Conservation (phyloP, 2,113 vertebrate species). For the Daphoenositta chrysoptera region DNA sequence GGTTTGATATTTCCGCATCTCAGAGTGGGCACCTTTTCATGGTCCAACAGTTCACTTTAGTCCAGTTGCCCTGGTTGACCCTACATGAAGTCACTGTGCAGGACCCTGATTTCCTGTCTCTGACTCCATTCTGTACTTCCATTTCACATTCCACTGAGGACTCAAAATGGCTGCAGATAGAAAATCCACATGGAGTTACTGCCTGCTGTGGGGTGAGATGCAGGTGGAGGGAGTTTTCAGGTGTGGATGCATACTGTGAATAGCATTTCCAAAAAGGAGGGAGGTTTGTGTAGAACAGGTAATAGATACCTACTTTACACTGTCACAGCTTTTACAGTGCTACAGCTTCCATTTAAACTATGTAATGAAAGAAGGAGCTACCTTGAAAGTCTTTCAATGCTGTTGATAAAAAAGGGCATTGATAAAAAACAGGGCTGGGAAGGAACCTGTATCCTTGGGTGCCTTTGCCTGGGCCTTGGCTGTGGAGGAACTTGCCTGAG, state of each 20-base stretch:
- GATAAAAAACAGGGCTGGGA: not conserved
- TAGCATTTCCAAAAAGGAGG: not conserved
- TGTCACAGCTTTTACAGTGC: not conserved
- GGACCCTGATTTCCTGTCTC: not conserved
- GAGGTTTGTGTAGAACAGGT: not conserved
- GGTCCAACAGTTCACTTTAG: not conserved
- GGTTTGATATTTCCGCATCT: not conserved
- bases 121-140: not conserved
- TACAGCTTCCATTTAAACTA: not conserved
- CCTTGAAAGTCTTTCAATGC: not conserved
- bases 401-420: not conserved
- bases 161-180: slow-evolving; percentile 54
- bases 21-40: not conserved
- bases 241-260: not conserved
- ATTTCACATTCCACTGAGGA: slow-evolving; percentile 14
- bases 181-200: not conserved
- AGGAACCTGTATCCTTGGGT: not conserved
- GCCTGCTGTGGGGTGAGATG: not conserved
- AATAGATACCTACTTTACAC: not conserved
- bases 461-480: not conserved
- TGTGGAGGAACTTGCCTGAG: not conserved
- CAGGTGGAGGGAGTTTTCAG: not conserved
- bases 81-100: fast-evolving
- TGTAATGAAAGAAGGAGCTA: not conserved
- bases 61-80: not conserved